Evolutionary conservation across 1,140 invertebrate species (phyloP).

Genomic region (Cydia splendana): DNA sequence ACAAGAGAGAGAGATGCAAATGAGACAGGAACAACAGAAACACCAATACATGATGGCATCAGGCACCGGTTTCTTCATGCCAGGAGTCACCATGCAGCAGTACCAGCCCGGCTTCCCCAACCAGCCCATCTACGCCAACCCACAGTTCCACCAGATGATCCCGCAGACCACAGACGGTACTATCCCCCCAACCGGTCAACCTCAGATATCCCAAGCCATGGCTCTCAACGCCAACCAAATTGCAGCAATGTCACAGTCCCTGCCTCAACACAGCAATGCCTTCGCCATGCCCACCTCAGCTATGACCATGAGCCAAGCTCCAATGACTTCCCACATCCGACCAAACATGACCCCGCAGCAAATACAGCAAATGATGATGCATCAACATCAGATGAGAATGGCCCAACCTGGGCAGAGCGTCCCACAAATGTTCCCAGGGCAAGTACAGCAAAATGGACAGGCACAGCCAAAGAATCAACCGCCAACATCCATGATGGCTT

Average conservation of each 20-base stretch:
- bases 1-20: constrained; percentile 96
- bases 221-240: constrained; percentile 58
- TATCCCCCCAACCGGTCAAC: constrained; percentile 55
- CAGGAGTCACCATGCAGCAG: constrained; percentile 73
- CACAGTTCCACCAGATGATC: constrained; percentile 70
- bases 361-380: constrained; percentile 56
- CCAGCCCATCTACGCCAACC: constrained; percentile 69
- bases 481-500: constrained; percentile 61
- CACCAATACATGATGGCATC: constrained; percentile 89
- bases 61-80: constrained; percentile 80
- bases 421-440: constrained; percentile 51
- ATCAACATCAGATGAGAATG: constrained; percentile 70
- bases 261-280: constrained; percentile 64
- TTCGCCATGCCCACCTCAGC: constrained; percentile 60
- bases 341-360: constrained; percentile 56
- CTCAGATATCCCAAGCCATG: constrained; percentile 66
- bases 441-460: constrained; percentile 56
- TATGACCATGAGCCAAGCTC: constrained; percentile 52
- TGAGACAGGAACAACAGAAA: constrained; percentile 96
- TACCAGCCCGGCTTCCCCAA: constrained; percentile 70
- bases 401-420: constrained; percentile 68
- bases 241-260: constrained; percentile 58
- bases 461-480: constrained; percentile 60
- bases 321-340: constrained; percentile 47
- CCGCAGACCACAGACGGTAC: constrained; percentile 57